These are phyloP conservation scores for Hydractinia symbiolongicarpus DNA, from an alignment of 30 jellyfish, hydroid and myxozoan species.

Conservation along the genomic window DNA sequence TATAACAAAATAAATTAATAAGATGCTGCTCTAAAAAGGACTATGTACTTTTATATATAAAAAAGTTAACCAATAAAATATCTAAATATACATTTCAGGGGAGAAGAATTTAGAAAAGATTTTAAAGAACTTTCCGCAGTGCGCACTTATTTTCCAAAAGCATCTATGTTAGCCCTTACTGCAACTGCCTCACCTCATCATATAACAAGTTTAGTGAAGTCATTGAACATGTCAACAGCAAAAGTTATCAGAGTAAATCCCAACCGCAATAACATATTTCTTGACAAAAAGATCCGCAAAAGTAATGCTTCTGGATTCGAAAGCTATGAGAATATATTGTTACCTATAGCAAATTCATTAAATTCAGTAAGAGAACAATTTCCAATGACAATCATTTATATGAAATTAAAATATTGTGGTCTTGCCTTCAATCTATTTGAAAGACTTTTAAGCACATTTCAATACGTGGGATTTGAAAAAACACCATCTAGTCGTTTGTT, in stretches of 20 bases:
- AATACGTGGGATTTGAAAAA: neutral
- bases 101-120: too few relatives aligned
- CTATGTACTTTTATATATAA: too few relatives aligned
- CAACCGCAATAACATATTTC: neutral
- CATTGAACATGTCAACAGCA: neutral
- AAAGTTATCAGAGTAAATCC: slow-evolving; percentile 3
- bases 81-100: too few relatives aligned
- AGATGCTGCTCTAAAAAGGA: too few relatives aligned
- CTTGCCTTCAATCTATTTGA: slow-evolving; percentile 14
- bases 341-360: slow-evolving; percentile 14
- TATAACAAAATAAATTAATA: too few relatives aligned
- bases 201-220: neutral
- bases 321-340: neutral
- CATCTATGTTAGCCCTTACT: slow-evolving; percentile 28
- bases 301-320: neutral
- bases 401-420: slow-evolving; percentile 23
- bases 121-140: neutral
- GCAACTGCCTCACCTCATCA: slow-evolving; percentile 22
- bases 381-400: slow-evolving; percentile 24
- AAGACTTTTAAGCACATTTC: slow-evolving; percentile 1
- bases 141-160: slow-evolving; percentile 7
- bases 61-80: too few relatives aligned
- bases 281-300: neutral
- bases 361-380: neutral
- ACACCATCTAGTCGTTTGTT: slow-evolving; percentile 8